Evolutionary conservation across 2,113 vertebrate genomes (phyloP).

Genomic region (Columbina picui): DNA sequence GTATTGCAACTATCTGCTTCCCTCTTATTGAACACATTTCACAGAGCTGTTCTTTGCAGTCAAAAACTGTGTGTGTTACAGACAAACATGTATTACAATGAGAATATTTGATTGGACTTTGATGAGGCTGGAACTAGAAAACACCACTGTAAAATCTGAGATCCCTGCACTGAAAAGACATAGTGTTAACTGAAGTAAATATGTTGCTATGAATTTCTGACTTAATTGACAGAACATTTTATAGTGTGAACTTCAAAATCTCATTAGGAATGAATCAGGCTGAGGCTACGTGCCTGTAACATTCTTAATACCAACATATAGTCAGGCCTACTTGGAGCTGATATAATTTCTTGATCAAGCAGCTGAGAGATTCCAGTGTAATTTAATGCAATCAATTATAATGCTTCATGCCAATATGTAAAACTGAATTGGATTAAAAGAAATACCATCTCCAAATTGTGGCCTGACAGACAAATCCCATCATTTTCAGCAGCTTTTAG

Average conservation of each 20-base stretch:
- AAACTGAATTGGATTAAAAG: conserved; percentile 63
- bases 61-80: not conserved
- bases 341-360: conserved; percentile 55
- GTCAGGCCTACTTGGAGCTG: conserved; percentile 24
- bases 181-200: conserved; percentile 66
- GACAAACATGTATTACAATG: conserved; percentile 34
- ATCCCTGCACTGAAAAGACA: conserved; percentile 50
- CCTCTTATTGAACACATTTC: not conserved
- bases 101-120: conserved; percentile 41
- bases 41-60: conserved; percentile 4
- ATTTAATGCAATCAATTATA: conserved; percentile 65
- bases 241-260: conserved; percentile 50
- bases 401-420: conserved; percentile 43
- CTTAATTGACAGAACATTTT: conserved; percentile 75
- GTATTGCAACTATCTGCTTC: not conserved
- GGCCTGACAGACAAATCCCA: conserved; percentile 48
- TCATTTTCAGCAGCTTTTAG: conserved; percentile 31
- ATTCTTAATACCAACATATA: conserved; percentile 53
- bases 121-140: conserved; percentile 43
- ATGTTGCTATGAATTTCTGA: conserved; percentile 66
- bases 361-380: conserved; percentile 47
- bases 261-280: conserved; percentile 36
- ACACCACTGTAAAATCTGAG: conserved; percentile 12
- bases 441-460: conserved; percentile 42
- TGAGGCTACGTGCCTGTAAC: conserved; percentile 5